phyloP scores from a whole-genome alignment of 2,888 invertebrate genomes.

The Acanthoscelides obtectus region DNA sequence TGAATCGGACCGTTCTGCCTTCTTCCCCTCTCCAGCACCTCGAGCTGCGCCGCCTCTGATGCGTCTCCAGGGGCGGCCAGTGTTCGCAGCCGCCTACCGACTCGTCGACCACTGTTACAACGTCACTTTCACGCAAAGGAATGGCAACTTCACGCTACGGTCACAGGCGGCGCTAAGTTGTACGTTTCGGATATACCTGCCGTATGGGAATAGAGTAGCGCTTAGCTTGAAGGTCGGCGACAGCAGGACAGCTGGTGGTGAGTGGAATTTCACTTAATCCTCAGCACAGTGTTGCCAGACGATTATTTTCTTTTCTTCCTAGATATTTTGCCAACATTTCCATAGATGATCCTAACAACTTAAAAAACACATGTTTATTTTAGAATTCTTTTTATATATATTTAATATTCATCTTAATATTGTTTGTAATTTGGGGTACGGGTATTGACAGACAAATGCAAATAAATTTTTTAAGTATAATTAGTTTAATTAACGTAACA shows the following conservation, averaged over 20 bases:
- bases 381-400: no score
- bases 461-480: no score
- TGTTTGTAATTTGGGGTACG: no score
- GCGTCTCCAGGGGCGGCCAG: constrained; percentile 58
- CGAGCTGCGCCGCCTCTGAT: constrained; percentile 45
- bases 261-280: constrained; percentile 3
- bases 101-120: constrained; percentile 70
- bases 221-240: constrained; percentile 57
- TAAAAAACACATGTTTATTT: no score
- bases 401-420: no score
- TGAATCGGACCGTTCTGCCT: constrained; percentile 55
- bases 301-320: neutral
- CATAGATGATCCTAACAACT: no score
- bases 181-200: constrained; percentile 65
- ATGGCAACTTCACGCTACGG: constrained; percentile 63
- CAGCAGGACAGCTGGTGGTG: constrained; percentile 33
- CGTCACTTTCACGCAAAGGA: constrained; percentile 58
- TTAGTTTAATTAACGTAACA: no score
- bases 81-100: constrained; percentile 63
- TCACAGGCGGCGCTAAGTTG: constrained; percentile 58
- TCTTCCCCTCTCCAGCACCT: constrained; percentile 47
- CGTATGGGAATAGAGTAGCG: constrained; percentile 66
- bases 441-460: no score
- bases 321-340: neutral
- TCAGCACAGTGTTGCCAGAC: no score